Percentiles rank a stretch among this genome's conserved stretches.
Conservation (phyloP, 1,140 invertebrate genomes). For the Drosophila ercepeae region DNA sequence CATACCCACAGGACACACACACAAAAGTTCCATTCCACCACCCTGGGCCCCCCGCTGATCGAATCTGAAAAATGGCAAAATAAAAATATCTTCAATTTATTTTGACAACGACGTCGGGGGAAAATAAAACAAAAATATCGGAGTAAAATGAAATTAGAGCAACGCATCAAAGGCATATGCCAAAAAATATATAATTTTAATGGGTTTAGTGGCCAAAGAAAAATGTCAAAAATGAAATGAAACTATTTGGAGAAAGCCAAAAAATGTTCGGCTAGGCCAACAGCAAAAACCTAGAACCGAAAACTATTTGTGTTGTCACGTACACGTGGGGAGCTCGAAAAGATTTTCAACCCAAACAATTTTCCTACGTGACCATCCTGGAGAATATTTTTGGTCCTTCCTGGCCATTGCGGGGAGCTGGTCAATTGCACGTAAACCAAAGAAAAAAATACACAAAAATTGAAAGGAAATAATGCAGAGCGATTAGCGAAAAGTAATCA, state of each 20-base stretch:
- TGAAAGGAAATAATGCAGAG: slow-evolving; percentile 79
- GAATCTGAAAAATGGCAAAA: slow-evolving; percentile 54
- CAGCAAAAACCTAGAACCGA: slow-evolving; percentile 2
- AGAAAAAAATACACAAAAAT: slow-evolving; percentile 58
- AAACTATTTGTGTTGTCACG: slow-evolving; percentile 79
- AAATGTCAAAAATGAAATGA: slow-evolving; percentile 72
- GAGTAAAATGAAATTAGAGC: slow-evolving; percentile 71
- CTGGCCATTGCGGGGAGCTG: slow-evolving; percentile 15
- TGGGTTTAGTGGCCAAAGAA: slow-evolving; percentile 75
- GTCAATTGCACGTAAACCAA: slow-evolving; percentile 71
- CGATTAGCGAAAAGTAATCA: slow-evolving; percentile 82
- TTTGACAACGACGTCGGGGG: slow-evolving; percentile 59
- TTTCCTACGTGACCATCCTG: slow-evolving; percentile 66
- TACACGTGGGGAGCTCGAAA: slow-evolving; percentile 53
- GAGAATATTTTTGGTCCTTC: slow-evolving; percentile 18
- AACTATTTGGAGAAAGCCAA: slow-evolving; percentile 41
- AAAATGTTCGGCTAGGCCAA: slow-evolving; percentile 28
- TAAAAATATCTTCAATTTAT: slow-evolving; percentile 76
- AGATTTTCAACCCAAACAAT: slow-evolving; percentile 74
- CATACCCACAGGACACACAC: neutral
- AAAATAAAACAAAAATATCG: slow-evolving; percentile 48
- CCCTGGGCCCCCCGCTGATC: slow-evolving; percentile 3
- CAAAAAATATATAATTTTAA: slow-evolving; percentile 77
- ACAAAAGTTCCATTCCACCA: slow-evolving; percentile 35
- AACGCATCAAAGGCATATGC: slow-evolving; percentile 74